Evolutionary conservation across 2,797 vertebrate genomes (phyloP), one percentile per base, ranked within the genome.

Genomic region (Protosalanx chinensis): DNA sequence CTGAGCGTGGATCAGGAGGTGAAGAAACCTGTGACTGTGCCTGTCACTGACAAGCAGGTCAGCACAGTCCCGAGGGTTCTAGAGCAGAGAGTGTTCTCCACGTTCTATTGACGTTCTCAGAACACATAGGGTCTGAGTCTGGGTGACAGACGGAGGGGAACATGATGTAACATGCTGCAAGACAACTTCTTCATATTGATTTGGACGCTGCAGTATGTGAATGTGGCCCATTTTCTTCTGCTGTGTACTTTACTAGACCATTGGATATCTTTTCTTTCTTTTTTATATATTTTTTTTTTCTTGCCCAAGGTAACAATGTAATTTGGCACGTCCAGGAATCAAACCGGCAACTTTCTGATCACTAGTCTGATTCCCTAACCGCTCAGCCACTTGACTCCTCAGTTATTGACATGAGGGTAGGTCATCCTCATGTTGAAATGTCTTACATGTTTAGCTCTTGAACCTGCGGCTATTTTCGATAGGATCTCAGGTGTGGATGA

Each of bases 21-120:
- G 35, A 58, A 64, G 68, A 72, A 74, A 23, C 61, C 53, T 69
- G 68, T 68, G 65, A 66, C 23, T 10, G 5, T n/a, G 57, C 33
- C 57, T 2, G 37, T 61, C 18, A 32, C 29, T 6, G 16, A 65
- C 6, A 35, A 65, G 18, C 32, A 27, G 64, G 53, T 69, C 67
- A 10, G 7, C 15, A 33, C 41, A 49, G 35, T 20, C 37, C 23
- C 20, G 10, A 4, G 46, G 37, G 33, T 35, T 10, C 62, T 41
- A n/a, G 3, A 16, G 20, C 5, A 16, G 53, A 56, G 53, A 2
- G 18, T 16, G 53, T 18, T 5, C 53, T 65, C 64, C 41, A 12
- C 41, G 2, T 46, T 29, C 64, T 23, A 64, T 49, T 49, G 37
- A 46, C 15, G 27, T 46, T 46, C 53, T 20, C n/a, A 20, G 63